These are phyloP conservation scores for Prunella himalayana DNA, from an alignment of 2,113 vertebrate genomes.

Conservation along the genomic window DNA sequence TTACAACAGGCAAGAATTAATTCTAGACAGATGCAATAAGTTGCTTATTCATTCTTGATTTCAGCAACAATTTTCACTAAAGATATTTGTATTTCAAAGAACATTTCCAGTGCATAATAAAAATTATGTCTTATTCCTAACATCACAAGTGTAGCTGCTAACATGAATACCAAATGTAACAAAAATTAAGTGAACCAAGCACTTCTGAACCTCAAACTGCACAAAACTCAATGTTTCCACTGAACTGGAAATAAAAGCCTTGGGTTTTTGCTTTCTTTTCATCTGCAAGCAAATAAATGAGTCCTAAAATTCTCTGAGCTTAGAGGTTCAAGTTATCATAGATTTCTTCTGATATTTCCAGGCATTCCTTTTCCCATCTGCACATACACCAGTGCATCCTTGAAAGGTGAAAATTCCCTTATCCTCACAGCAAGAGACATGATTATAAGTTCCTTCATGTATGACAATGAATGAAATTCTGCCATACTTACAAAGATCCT, in stretches of 20 bases:
- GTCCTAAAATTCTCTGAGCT: background rate
- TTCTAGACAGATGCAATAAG: conserved; percentile 4
- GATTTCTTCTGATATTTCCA: background rate
- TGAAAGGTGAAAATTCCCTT: background rate
- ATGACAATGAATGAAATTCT: background rate
- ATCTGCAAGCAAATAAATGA: background rate
- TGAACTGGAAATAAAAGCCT: background rate
- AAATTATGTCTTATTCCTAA: background rate
- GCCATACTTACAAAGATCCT: background rate
- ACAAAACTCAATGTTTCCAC: background rate
- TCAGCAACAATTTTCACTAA: background rate
- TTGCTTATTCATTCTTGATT: background rate
- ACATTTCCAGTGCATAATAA: background rate
- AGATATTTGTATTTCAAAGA: background rate
- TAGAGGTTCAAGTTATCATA: background rate
- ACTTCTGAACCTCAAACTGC: background rate
- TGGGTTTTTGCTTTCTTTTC: background rate
- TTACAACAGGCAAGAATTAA: conserved; percentile 23
- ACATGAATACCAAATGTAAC: background rate
- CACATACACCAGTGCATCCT: background rate
- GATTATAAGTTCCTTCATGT: background rate
- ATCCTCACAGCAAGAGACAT: fast-evolving
- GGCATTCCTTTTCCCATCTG: background rate
- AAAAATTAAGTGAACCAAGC: background rate
- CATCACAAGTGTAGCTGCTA: background rate